Evolutionary conservation across 2,888 invertebrate species (phyloP), one percentile per base, ranked within the genome.

Genomic region (Sthenelais limicola): DNA sequence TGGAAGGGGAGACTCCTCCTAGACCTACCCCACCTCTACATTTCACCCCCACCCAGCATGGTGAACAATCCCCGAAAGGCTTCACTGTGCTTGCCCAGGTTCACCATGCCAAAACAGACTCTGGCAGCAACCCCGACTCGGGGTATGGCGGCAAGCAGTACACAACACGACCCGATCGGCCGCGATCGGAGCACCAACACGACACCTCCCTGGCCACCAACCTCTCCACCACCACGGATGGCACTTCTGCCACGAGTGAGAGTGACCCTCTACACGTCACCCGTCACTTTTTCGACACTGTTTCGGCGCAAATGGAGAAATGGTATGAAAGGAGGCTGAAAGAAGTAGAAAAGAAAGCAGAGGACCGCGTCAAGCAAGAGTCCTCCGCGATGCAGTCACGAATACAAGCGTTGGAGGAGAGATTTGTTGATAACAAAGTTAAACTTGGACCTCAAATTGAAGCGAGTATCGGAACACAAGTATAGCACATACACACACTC

Each of bases 61-160:
- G 26, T 24, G 48, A 47, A 32, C 32, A 43, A 12, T 33, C 51
- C 21, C 68, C 30, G 12, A n/a, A 52, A 18, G 21, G 33, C 18
- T 51, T 68, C 68, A 68, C 35, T 43, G 32, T 68, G 1, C n/a
- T 51, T 5, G 58, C 52, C 32, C 68, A 73, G 52, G 73, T 74
- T 15, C 71, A 74, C 66, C 73, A 76, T 35, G 43, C 70, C 66
- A 84, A 83, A 72, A 83, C 84, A 56, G 85, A 86, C 73, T 82
- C 84, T 21, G 84, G 86, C 73, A 79, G 79, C 51, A 79, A 79
- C 74, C 86, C 94, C 78, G 94, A 95, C 87, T 94, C 94, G 0
- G 94, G 94, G 0, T 94, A 94, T 86, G 94, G 94, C 81, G 94
- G 94, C 48, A 92, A 93, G 83, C 92, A 93, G 79, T 93, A 93